Evolutionary conservation across 2,888 invertebrate genomes (phyloP), one percentile per base, ranked within the genome.

Genomic region (Agrotis puta): DNA sequence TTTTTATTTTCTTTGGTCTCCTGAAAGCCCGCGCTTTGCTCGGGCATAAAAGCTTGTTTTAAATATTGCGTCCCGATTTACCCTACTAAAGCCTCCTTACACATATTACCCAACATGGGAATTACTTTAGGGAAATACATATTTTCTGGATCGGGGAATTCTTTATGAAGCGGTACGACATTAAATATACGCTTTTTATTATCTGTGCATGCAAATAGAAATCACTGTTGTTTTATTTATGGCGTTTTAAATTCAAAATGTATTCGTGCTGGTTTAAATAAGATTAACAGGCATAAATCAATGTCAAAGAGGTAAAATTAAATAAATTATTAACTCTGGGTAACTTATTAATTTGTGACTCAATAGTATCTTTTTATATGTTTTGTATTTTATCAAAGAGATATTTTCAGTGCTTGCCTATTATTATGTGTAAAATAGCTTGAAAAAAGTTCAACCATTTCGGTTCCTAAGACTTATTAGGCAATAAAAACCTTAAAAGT

Each of bases 21-120:
- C 88, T 89, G 90, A 92, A 93, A 92, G 89, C 89, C 89, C 87
- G 90, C 88, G 39, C 91, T 92, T 91, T 92, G 90, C 88, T 88
- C 84, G 86, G 88, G 91, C 88, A 92, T 91, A 89, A 94, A 94
- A 92, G 91, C 93, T 77, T 91, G 92, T 93, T 94, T 94, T 93
- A 94, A 95, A 94, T 95, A 94, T 94, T 92, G 92, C 91, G 90
- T 87, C 89, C 89, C 91, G 92, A 92, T 94, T 94, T 94, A 92
- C 92, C 89, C 88, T 82, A 88, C 87, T 88, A 92, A 93, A 93
- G 90, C 92, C 89, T 82, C 88, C 88, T 90, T 90, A 90, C 89
- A 90, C 90, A 89, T 90, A 90, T 91, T 90, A 90, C 89, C 88
- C 87, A 87, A 88, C 88, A 91, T 87, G 87, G 87, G 87, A 91